Conservation (phyloP, 2,888 invertebrate species). For the Phasia obesa region DNA sequence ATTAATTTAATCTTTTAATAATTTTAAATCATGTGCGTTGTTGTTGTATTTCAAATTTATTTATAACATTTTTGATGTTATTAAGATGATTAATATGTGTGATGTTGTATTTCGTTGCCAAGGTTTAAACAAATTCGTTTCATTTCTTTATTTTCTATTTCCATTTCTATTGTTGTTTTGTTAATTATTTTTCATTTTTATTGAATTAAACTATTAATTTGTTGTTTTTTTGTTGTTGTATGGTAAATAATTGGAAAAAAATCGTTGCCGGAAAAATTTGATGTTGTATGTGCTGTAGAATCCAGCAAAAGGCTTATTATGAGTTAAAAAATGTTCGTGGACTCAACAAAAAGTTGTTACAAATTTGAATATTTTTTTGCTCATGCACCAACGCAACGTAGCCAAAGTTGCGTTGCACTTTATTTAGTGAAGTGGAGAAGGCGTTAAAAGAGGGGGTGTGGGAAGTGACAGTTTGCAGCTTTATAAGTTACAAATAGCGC, state of each 20-base stretch:
- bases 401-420: slow-evolving; percentile 39
- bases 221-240: slow-evolving; percentile 51
- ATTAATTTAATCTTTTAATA: background rate
- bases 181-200: slow-evolving; percentile 42
- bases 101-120: slow-evolving; percentile 47
- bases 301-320: slow-evolving; percentile 81
- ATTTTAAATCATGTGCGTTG: background rate
- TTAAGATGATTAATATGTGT: slow-evolving; percentile 20
- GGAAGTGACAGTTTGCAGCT: slow-evolving; percentile 26
- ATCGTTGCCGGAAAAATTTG: slow-evolving; percentile 75
- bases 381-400: slow-evolving; percentile 43
- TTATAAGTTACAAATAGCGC: slow-evolving; percentile 59
- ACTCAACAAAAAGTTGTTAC: slow-evolving; percentile 75
- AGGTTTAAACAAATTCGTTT: slow-evolving; percentile 45
- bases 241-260: slow-evolving; percentile 74
- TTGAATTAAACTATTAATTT: slow-evolving; percentile 48
- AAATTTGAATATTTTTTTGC: slow-evolving; percentile 21
- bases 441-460: slow-evolving; percentile 13
- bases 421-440: background rate
- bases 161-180: slow-evolving; percentile 45
- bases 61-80: slow-evolving; percentile 40
- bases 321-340: slow-evolving; percentile 77
- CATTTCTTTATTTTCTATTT: slow-evolving; percentile 8
- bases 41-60: slow-evolving; percentile 27
- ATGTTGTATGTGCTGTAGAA: slow-evolving; percentile 76